Percentiles rank a stretch among this genome's conserved stretches.
Conservation (phyloP, 2,797 vertebrate genomes). For the Myotis daubentonii region DNA sequence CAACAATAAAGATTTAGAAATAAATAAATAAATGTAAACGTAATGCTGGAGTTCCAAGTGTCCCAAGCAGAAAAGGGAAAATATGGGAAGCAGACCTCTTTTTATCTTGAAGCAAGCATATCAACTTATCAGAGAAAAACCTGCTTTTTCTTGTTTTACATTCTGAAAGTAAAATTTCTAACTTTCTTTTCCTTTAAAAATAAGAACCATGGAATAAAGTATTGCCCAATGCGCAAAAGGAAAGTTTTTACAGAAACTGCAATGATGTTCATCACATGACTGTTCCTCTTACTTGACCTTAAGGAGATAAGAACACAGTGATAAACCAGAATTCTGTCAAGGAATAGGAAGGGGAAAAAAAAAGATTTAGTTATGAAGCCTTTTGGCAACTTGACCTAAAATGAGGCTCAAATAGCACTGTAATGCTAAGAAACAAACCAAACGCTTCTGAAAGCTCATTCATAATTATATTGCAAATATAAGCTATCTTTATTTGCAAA, state of each 20-base stretch:
- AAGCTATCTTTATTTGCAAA: constrained; percentile 3
- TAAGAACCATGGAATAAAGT: constrained; percentile 4
- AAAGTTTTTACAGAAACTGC: not conserved
- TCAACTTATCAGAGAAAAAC: not conserved
- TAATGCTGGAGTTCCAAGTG: not conserved
- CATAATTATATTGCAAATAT: not conserved
- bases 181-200: constrained; percentile 4
- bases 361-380: not conserved
- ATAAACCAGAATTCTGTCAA: not conserved
- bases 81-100: not conserved
- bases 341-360: not conserved
- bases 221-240: not conserved
- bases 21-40: not conserved
- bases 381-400: not conserved
- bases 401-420: not conserved
- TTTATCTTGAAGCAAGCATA: not conserved
- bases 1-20: too few species aligned
- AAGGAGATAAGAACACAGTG: not conserved
- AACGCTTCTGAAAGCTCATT: not conserved
- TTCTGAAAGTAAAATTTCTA: constrained; percentile 31
- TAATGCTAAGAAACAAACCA: constrained; percentile 7
- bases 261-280: not conserved
- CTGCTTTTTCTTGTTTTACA: not conserved
- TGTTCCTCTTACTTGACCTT: constrained; percentile 23
- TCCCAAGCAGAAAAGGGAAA: constrained; percentile 10